Base-by-base conservation (phyloP, 2,113 vertebrate genomes). In the Engystomops pustulosus region DNA sequence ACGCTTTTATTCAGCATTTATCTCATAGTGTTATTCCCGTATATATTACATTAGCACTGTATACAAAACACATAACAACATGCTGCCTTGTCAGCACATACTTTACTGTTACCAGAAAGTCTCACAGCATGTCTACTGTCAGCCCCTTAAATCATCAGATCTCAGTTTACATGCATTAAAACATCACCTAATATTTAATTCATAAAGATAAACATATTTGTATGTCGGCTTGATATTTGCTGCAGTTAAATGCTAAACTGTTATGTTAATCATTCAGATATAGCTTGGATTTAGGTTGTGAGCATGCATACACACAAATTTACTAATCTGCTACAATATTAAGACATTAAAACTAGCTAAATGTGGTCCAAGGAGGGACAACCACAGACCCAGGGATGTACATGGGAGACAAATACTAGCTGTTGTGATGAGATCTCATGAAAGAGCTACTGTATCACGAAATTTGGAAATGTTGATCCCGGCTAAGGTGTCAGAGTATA, bases 31-130 rank as follows among this genome's bases (percentile, higher is more conserved):
- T 70, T 69, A 18, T 69, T 81, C 32, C 20, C 4, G 38, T 20
- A 32, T 69, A 51, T 53, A 17, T 34, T 25, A 70, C 60, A 70
- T 34, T 14, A 53, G 41, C 23, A 69, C 15, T 58, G 6, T 70
- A 6, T 81, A 49, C 45, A 80, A 17, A 51, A 80, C 32, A 67
- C 60, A 62, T 14, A 27, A 17, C 27, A 32, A 32, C 25, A 14
- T 34, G 27, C 6, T 68, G 27, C 62, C 32, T 71, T 81, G 79
- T 70, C 79, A 55, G 62, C 60, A 71, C 41, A 68, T 71, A 49
- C 30, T 38, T 60, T 58, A 78, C 51, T 38, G 51, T 30, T 41
- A 41, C 36, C 41, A 77, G 9, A 36, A 76, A 49, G 17, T 38
- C 15, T 77, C 74, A 20, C 51, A 51, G 32, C 32, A 36, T 10